Evolutionary conservation across 1,140 invertebrate species (phyloP), one percentile per base, ranked within the genome.

Genomic region (Acromyrmex echinatior): DNA sequence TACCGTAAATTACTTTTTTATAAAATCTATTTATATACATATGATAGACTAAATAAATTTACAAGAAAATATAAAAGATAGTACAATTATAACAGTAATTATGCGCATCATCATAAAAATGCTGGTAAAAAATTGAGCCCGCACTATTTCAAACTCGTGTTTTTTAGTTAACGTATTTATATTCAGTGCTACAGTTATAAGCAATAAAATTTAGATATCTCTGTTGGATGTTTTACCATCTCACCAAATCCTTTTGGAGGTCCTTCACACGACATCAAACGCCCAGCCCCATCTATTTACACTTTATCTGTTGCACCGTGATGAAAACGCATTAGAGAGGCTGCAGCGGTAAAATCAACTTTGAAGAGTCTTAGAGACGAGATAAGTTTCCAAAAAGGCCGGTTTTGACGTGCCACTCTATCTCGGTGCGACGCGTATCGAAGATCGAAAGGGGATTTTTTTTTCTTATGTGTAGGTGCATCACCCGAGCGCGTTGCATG

Each of bases 301-400:
- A 82, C 65, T 88, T 85, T 89, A 90, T 86, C 82, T 81, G 71
- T 82, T 86, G 87, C 84, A 79, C 77, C 86, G 73, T 31, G 77
- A 90, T 87, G 85, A 79, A 90, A 63, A 63, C 58, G 85, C 51
- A 28, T 84, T 84, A 81, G 71, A 82, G 80, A 78, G 76, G 51
- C 70, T 79, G 73, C 60, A 73, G 12, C 70, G 84, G 35, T 85
- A 76, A 89, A 68, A 65, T 84, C 88, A 65, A 79, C 82, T 87
- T 60, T 51, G 68, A 86, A 85, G 63, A 71, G 51, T 31, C 88
- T 87, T 87, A 58, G 45, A 76, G 53, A 51, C 25, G 45, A 80
- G 88, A 87, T 80, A 87, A 88, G 76, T 91, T 90, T 81, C 80
- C 14, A 71, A 60, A 78, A 71, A 68, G 66, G 88, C 76, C 63